Base-by-base conservation (phyloP, 2,113 vertebrate genomes). In the Bettongia penicillata region DNA sequence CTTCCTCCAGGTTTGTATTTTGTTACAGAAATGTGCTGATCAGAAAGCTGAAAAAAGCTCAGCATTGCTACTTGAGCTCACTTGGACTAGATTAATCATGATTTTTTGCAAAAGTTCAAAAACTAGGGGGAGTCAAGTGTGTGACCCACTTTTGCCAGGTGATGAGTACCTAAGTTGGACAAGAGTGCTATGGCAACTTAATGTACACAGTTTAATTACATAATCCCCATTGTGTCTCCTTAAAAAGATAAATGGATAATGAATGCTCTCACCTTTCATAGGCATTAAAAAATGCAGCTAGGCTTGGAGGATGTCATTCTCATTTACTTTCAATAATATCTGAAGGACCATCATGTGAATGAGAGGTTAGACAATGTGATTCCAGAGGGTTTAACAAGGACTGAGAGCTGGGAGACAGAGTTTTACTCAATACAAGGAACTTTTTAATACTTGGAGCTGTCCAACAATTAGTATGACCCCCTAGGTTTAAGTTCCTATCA, bases 61-160 rank as follows among this genome's bases (percentile, higher is more conserved):
- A 49, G 47, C 8, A 77, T 93, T 4, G 19, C 4, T 1, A n/a
- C 52, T 12, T 5, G 8, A 53, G 57, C 0, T 0, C 47, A 25
- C 90, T 24, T 8, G 12, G 84, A 23, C 51, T 61, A 0, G 28
- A 91, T 7, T 50, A 92, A 22, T 93, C 49, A 1, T 89, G 28
- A 68, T 91, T 43, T 68, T 84, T 91, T 4, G 31, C 89, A 8
- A 26, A 93, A 53, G 94, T 55, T 93, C 53, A 53, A 53, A 68
- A 96, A 51, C 10, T 7, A 25, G 51, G 12, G 84, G 96, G 93
- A 53, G 61, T 93, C 6, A 77, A 90, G 61, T 0, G 22, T 16
- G 92, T 98, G 98, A 98, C 98, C 98, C 98, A 98, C 95, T 98
- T 99, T 97, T 68, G 97, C 95, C 49, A 91, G 93, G 97, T 97